Evolutionary conservation across 2,797 vertebrate genomes (phyloP), one percentile per base, ranked within the genome.

Genomic region (Tinamus major): DNA sequence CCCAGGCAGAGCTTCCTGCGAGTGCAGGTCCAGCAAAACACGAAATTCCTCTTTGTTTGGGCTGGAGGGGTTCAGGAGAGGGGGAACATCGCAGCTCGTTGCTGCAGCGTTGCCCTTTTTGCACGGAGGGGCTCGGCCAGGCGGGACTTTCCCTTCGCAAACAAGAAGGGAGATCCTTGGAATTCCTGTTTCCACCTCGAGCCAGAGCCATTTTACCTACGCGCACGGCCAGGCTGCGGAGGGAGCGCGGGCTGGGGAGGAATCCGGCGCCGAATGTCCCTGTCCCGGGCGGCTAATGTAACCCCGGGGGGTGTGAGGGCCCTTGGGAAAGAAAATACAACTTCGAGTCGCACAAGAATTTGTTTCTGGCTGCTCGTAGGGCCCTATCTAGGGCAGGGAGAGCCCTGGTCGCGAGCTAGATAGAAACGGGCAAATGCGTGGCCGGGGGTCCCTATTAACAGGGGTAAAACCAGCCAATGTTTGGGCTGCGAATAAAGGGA

Each of bases 161-260:
- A 13, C 1, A 39, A 27, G 1, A 16, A 33, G 35, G 89, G 68
- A 63, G 82, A 78, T 46, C 61, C 72, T 6, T 87, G 17, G 42
- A 24, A 13, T 65, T 75, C 89, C 75, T 26, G 39, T 70, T 87
- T 67, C 63, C 87, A 56, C 70, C 46, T 21, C 44, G 37, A 94
- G 69, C n/a, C 90, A 89, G 93, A 95, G 93, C 82, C 95, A 89
- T 94, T 94, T 94, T 95, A 87, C 95, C 95, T 93, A 79, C 72
- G 74, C 88, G 85, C 77, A 35, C 42, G 64, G 91, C 91, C 82
- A 65, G 81, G 16, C 72, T 19, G 91, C 87, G 74, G 90, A 81
- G 59, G 80, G 81, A 68, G 64, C 4, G 11, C 1, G 77, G 72
- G 51, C 68, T 23, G 63, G 35, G 16, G 49, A 41, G 83, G 78